Base-by-base conservation (phyloP, 2,113 vertebrate genomes). In the Aviceda subcristata region DNA sequence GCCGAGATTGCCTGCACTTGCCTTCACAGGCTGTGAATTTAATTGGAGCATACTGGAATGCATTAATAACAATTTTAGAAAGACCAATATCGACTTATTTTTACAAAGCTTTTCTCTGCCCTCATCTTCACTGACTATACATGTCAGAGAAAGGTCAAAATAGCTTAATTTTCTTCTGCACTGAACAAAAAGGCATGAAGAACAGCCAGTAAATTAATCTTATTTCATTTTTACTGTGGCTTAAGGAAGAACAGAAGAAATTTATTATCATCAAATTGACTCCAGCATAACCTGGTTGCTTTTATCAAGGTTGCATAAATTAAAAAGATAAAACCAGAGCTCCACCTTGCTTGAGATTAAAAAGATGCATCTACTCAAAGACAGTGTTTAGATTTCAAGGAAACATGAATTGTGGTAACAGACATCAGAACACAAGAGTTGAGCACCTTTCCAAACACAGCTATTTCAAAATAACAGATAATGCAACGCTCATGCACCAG, bases 101-200 rank as follows among this genome's bases (percentile, higher is more conserved):
- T 53, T 45, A 72, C 60, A 45, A 91, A 87, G 64, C 30, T 34
- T 68, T 84, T 92, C 73, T 76, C 83, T 91, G 68, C 56, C 60
- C 84, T 94, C 94, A 94, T 94, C 84, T 89, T 81, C 2, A 3
- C 68, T 60, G 29, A 63, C 41, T 71, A 24, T 46, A 63, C 27
- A 32, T 29, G 43, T 68, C 89, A 92, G 63, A 89, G 51, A 89
- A 92, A 92, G 91, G 93, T 96, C 94, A 97, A 81, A 94, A 94
- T 4, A 81, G 89, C 69, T 91, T 81, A 27, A 94, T 95, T 91
- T 91, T 59, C 69, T 89, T 66, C 89, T 59, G 46, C 2, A 0
- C 50, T 63, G 64, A 62, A 87, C 86, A 81, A 88, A 94, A 77
- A 94, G 48, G 39, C 69, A 74, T 22, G 21, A 91, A 89, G 87